Base-by-base conservation (phyloP, 2,888 invertebrate genomes). In the Tryphoninae sp. region DNA sequence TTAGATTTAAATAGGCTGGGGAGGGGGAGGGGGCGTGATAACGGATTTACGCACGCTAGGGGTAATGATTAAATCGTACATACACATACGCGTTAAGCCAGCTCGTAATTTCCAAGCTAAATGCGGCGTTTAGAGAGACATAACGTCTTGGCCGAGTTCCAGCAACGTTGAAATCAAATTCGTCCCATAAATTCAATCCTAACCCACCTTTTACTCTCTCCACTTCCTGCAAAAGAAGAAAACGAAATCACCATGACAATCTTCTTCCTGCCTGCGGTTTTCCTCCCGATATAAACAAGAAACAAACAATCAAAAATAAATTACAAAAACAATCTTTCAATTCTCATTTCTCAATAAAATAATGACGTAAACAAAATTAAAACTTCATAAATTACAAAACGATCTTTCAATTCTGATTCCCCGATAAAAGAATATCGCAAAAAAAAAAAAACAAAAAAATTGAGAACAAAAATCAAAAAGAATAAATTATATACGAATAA, bases 101-200 rank as follows among this genome's bases (percentile, higher is more conserved):
- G 65, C 75, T 80, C 80, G 80, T 80, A 75, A 80, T 80, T 80
- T 71, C 26, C 45, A 53, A 64, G 49, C 69, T 33, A 79, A 79
- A 74, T 64, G 62, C 68, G 62, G 45, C 68, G 58, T 74, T 79
- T 62, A 64, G 58, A 23, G 45, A 40, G 51, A 79, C 79, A 79
- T 40, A 53, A 65, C 51, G 59, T 71, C 65, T 75, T 80, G 80
- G 80, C 80, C 9, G 16, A 65, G 55, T 65, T 75, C 80, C 80
- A 80, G 69, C 9, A 3, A 68, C 62, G 68, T 45, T 68, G 69
- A 64, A 79, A 79, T 79, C 79, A 68, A 79, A 79, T 74, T 79
- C 68, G 58, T 64, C 33, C 68, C 64, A 74, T 74, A 69, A 74
- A 79, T 74, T 64, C 69, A 33, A 51, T 49, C 51, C 2, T 26